phyloP scores from a whole-genome alignment of 1,140 invertebrate genomes.

The Zaprionus capensis region DNA sequence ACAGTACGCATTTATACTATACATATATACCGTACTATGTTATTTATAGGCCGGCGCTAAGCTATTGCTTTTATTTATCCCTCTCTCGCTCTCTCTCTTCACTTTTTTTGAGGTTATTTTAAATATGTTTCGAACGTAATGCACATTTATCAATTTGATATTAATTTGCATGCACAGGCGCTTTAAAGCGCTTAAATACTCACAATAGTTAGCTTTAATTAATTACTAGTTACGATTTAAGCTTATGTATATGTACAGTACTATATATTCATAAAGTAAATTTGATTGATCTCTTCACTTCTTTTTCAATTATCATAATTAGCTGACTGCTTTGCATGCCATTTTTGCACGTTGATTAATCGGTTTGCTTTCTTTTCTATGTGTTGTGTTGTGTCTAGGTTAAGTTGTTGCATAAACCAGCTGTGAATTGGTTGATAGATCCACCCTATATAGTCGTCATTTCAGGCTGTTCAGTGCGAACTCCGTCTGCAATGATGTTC shows the following conservation, averaged over 20 bases:
- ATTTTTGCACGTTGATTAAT: conserved; percentile 29
- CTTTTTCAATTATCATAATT: background rate
- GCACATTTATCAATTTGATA: conserved; percentile 34
- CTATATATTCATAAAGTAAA: background rate
- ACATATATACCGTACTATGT: conserved; percentile 36
- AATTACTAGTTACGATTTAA: conserved; percentile 11
- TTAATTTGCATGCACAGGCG: conserved; percentile 46
- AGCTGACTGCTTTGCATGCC: conserved; percentile 9
- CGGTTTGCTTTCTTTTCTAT: conserved; percentile 8
- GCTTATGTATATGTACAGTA: background rate
- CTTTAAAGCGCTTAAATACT: conserved; percentile 18
- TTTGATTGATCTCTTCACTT: background rate
- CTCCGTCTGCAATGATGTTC: conserved; percentile 17
- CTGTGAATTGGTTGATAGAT: conserved; percentile 14
- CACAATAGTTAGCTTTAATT: conserved; percentile 6
- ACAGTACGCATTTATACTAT: conserved; percentile 13
- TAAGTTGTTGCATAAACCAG: conserved; percentile 64
- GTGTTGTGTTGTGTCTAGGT: conserved; percentile 52
- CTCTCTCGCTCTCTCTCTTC: background rate
- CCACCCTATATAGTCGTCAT: background rate
- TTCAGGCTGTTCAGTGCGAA: conserved; percentile 15
- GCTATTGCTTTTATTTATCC: conserved; percentile 55
- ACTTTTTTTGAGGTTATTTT: conserved; percentile 17
- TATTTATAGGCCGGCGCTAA: conserved; percentile 66
- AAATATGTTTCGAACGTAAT: conserved; percentile 26